A percentile compares a stretch with the other conserved stretches of the same genome.
These are phyloP conservation scores for Artibeus jamaicensis DNA, from an alignment of 2,797 vertebrate genomes.

Conservation along the genomic window DNA sequence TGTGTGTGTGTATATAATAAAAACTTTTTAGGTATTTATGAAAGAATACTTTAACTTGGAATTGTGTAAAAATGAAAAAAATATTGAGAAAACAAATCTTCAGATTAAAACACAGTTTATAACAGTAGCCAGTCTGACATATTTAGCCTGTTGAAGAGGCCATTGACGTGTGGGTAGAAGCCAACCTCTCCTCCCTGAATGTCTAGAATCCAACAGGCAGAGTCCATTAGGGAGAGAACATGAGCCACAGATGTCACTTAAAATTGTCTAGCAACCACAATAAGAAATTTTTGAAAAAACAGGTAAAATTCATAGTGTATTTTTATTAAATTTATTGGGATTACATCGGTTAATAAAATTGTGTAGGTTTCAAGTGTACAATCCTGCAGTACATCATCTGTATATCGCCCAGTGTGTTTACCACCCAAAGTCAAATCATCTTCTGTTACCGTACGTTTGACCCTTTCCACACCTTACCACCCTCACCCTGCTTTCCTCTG, in stretches of 20 bases:
- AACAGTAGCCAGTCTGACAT: background rate
- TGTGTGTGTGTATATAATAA: background rate
- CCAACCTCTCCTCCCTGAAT: background rate
- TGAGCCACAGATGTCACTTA: background rate
- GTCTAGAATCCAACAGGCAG: background rate
- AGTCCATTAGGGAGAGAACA: background rate
- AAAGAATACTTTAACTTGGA: background rate
- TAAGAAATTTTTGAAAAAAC: background rate
- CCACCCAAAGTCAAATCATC: background rate
- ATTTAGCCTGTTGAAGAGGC: background rate
- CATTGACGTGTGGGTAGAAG: fast-evolving
- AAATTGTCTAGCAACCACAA: background rate
- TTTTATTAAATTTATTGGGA: background rate
- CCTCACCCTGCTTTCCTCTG: background rate
- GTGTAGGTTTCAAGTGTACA: too few species aligned
- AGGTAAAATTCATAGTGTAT: background rate
- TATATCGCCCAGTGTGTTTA: background rate
- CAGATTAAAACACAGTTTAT: background rate
- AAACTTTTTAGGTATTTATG: background rate
- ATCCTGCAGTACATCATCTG: too few species aligned
- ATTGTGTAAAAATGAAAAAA: background rate
- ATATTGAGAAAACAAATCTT: background rate
- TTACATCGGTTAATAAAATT: too few species aligned
- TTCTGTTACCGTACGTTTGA: background rate
- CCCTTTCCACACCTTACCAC: background rate